Base-by-base conservation (phyloP, 2,888 invertebrate species). In the Saturnia japonica region DNA sequence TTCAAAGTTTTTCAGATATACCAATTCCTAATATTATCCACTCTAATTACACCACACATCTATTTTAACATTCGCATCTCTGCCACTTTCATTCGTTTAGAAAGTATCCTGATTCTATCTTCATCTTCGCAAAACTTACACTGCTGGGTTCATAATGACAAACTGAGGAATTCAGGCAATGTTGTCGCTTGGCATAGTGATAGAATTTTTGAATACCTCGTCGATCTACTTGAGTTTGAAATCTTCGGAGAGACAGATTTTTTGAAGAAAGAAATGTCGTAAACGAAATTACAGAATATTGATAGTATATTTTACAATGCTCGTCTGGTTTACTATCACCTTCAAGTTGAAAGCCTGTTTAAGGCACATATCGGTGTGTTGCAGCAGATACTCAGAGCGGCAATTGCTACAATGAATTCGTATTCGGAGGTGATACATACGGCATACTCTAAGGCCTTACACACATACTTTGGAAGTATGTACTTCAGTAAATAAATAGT, bases 391-490 rank as follows among this genome's bases (percentile, higher is more conserved):
- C 3, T 6, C 45, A 54, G n/a, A 51, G n/a, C n/a, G 16, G 19
- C 11, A 22, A 0, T n/a, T 19, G n/a, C 9, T 7, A 54, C n/a
- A 42, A 62, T 62, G n/a, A 62, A 69, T 45, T 62, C 62, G 40
- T 60, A 45, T 43, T 45, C 62, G 54, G 43, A 62, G 25, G 28
- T 60, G 28, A 69, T 47, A 43, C 34, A 69, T 40, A 43, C 60
- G 12, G n/a, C 28, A 47, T 47, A 16, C 3, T 4, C 45, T 47
- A 47, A 47, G 45, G 19, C 14, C 19, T 6, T 47, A 47, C n/a
- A n/a, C n/a, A n/a, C n/a, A n/a, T n/a, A n/a, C n/a, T n/a, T n/a
- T n/a, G n/a, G n/a, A n/a, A n/a, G n/a, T n/a, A n/a, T n/a, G n/a
- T n/a, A n/a, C n/a, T n/a, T n/a, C n/a, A n/a, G n/a, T 16, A 16